These are phyloP conservation scores for Conus betulinus DNA, from an alignment of 1,140 invertebrate species.

Conservation along the genomic window DNA sequence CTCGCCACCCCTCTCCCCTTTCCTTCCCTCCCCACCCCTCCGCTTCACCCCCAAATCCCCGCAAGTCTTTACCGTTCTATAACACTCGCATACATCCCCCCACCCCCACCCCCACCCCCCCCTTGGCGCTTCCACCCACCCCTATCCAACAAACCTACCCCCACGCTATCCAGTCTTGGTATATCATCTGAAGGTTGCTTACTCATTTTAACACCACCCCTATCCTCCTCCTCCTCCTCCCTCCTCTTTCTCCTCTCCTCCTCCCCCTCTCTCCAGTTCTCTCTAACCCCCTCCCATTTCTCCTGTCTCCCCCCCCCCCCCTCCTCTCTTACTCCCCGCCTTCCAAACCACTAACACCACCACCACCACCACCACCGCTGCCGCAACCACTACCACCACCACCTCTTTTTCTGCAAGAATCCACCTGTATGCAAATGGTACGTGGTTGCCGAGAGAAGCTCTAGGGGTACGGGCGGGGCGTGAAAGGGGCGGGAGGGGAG, in stretches of 20 bases:
- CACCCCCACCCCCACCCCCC: too few species aligned
- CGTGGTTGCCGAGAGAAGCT: not conserved
- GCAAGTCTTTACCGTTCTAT: too few species aligned
- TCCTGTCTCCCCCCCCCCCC: not conserved
- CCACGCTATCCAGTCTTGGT: too few species aligned
- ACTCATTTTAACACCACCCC: too few species aligned
- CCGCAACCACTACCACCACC: not conserved
- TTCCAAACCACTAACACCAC: too few species aligned
- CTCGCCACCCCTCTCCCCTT: not conserved
- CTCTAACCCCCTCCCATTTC: not conserved
- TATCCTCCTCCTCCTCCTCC: not conserved
- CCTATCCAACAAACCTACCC: too few species aligned
- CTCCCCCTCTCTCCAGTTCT: not conserved
- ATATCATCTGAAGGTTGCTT: too few species aligned
- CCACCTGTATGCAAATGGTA: conserved; percentile 7
- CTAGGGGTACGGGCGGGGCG: not conserved
- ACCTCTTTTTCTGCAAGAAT: not conserved
- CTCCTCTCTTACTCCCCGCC: not conserved
- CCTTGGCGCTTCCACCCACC: too few species aligned
- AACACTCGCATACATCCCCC: too few species aligned
- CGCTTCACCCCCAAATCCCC: not conserved
- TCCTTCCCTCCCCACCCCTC: not conserved
- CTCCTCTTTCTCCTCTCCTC: not conserved
- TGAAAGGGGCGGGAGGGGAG: not conserved
- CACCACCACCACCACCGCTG: not conserved